Evolutionary conservation across 2,888 invertebrate species (phyloP).

Genomic region (Dryococelus australis): DNA sequence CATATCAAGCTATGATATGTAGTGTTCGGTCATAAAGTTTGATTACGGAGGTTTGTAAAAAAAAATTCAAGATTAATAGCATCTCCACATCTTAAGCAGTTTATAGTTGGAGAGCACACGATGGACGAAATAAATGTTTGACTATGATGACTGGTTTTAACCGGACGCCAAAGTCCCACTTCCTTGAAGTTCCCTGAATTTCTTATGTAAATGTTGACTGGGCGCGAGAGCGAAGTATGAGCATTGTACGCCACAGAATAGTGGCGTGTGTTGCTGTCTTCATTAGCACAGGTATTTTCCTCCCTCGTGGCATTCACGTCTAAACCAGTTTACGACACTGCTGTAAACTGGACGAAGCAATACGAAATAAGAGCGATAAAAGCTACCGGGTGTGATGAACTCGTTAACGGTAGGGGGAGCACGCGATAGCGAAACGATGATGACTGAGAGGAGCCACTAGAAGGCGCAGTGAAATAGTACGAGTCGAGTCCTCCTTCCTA

Average conservation of each 20-base stretch:
- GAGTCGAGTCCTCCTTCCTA: background rate
- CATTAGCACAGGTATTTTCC: background rate
- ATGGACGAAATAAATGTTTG: background rate
- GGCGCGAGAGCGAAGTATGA: background rate
- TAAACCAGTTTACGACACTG: background rate
- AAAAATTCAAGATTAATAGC: too few species aligned
- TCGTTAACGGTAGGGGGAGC: background rate
- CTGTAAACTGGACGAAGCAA: conserved; percentile 2
- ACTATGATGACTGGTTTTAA: background rate
- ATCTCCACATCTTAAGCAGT: background rate
- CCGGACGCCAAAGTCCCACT: background rate
- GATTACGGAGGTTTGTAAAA: too few species aligned
- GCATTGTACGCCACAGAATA: background rate
- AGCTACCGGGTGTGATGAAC: conserved; percentile 6
- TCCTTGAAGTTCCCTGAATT: background rate
- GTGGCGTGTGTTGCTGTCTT: background rate
- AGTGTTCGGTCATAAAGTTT: background rate
- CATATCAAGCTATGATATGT: too few species aligned
- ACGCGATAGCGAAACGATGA: background rate
- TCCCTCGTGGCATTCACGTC: background rate
- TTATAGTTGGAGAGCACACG: background rate
- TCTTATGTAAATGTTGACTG: background rate
- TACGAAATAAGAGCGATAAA: background rate
- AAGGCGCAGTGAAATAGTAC: background rate
- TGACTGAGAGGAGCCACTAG: background rate